These are phyloP conservation scores for Cossypha heuglini DNA, from an alignment of 2,797 vertebrate species.

Conservation along the genomic window DNA sequence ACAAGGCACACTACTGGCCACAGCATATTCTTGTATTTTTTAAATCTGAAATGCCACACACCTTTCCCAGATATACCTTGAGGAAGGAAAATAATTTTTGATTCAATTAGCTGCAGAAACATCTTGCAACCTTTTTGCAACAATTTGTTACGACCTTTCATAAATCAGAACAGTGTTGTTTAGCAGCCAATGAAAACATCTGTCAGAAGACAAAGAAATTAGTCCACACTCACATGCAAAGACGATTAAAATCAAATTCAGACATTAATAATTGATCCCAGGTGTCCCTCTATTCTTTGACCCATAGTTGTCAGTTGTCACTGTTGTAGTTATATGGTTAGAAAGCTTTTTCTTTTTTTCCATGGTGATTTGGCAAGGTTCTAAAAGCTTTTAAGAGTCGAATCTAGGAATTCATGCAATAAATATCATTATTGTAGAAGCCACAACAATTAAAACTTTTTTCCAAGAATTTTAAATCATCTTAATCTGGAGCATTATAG, in stretches of 20 bases:
- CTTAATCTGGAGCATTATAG: not conserved
- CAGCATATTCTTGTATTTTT: not conserved
- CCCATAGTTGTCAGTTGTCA: constrained; percentile 44
- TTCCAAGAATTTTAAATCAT: constrained; percentile 23
- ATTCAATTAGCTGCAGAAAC: not conserved
- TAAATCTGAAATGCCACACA: not conserved
- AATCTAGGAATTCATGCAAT: not conserved
- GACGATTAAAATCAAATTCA: constrained; percentile 64
- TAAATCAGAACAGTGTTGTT: constrained; percentile 17
- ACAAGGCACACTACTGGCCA: not conserved
- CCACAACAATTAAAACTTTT: constrained; percentile 17
- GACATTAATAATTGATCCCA: constrained; percentile 56
- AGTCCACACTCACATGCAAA: constrained; percentile 45
- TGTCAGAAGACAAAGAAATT: constrained; percentile 57
- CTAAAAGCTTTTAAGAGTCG: not conserved
- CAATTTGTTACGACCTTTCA: not conserved
- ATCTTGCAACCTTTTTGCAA: not conserved
- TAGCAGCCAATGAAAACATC: constrained; percentile 59
- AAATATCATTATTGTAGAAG: not conserved
- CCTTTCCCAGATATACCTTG: not conserved
- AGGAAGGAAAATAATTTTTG: not conserved
- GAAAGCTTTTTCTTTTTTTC: not conserved
- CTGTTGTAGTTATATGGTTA: not conserved
- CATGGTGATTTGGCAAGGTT: constrained; percentile 21
- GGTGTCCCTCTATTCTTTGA: constrained; percentile 35